A percentile compares a stretch with the other conserved stretches of the same genome.
These are phyloP conservation scores for Tupaia tana DNA, from an alignment of 2,113 vertebrate genomes.

Conservation along the genomic window DNA sequence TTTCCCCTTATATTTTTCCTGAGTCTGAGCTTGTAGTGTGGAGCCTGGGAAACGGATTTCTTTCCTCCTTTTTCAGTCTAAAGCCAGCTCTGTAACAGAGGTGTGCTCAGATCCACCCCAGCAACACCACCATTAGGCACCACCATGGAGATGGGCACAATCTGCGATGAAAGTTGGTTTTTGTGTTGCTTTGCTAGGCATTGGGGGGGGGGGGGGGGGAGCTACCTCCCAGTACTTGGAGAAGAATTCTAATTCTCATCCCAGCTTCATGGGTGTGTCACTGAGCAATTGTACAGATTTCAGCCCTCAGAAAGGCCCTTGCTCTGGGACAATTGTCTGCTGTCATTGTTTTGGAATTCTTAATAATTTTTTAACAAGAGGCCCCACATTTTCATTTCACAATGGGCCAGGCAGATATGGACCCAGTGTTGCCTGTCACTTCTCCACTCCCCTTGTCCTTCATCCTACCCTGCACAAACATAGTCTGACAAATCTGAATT, in stretches of 20 bases:
- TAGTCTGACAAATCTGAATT: too few relatives aligned
- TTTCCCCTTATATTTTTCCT: background rate
- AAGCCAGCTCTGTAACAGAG: background rate
- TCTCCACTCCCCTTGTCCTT: background rate
- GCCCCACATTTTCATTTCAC: background rate
- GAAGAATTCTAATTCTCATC: background rate
- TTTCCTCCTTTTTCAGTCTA: background rate
- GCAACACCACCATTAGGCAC: background rate
- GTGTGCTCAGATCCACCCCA: background rate
- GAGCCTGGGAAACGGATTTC: background rate
- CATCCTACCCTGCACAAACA: background rate
- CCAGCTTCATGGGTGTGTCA: background rate
- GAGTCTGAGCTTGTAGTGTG: background rate
- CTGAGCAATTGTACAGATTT: background rate
- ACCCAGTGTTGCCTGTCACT: background rate
- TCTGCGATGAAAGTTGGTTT: background rate
- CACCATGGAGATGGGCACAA: background rate
- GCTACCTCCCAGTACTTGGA: background rate
- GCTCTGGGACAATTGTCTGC: background rate
- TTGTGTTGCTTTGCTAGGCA: background rate
- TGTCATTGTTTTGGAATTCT: background rate
- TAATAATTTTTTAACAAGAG: background rate
- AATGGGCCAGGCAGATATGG: background rate
- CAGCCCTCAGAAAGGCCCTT: background rate
- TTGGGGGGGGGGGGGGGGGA: background rate